Evolutionary conservation across 2,888 invertebrate species (phyloP), one percentile per base, ranked within the genome.

Genomic region (Stenurella melanura): DNA sequence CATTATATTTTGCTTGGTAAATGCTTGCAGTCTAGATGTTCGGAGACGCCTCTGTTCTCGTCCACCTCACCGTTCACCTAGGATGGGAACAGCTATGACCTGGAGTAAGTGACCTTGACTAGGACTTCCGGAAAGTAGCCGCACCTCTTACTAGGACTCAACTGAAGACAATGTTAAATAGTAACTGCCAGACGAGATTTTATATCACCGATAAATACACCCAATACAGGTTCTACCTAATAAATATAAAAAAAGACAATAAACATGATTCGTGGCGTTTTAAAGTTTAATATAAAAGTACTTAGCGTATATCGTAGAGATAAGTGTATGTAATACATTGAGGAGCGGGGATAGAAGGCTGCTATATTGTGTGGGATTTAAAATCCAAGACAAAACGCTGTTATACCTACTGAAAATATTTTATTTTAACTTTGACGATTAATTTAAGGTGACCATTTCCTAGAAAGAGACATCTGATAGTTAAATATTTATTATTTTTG

Each of bases 121-220:
- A 79, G 81, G 80, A 85, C 85, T 86, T 86, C 86, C 86, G 86
- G 86, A 85, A 86, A 85, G 84, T 84, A 82, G 84, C 85, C 85
- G 85, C 85, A 84, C 85, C 85, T 85, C 79, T 81, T 76, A 73
- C 75, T 74, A 54, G 63, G 63, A 18, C 63, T 50, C 54, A 50
- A 63, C 7, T 38, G 42, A 63, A 72, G 54, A 72, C 72, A 72
- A 72, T 72, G 72, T 61, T 72, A 72, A 72, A 72, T 70, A 60
- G 70, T 54, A 72, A 72, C 72, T 50, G 72, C 72, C 58, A 50
- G 50, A 54, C 72, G 54, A 38, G 19, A 34, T 34, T 50, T 11
- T 70, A 34, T 66, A 11, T 17, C 38, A 38, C 1, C 34, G n/a
- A 11, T 63, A 26, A 26, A 38, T 30, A 63, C 15, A 15, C 15